Conservation (phyloP, 2,888 invertebrate genomes). For the Cryptophagus acutangulus region DNA sequence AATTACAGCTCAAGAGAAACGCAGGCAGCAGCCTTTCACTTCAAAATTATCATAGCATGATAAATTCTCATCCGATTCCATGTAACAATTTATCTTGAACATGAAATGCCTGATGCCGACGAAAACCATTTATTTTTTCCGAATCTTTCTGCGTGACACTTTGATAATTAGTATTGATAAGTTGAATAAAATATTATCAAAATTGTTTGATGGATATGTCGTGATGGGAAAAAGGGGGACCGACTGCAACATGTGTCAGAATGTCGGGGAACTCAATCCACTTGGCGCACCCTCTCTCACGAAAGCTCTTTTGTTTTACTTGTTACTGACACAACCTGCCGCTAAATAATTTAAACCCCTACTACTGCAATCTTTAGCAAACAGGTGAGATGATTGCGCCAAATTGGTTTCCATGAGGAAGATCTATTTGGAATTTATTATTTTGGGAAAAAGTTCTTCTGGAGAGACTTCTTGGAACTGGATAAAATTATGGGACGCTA, state of each 20-base stretch:
- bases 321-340: slow-evolving; percentile 19
- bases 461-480: too few relatives aligned
- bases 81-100: slow-evolving; percentile 3
- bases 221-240: background rate
- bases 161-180: slow-evolving; percentile 4
- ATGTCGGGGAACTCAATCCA: slow-evolving; percentile 12
- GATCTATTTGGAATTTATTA: too few relatives aligned
- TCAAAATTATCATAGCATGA: slow-evolving; percentile 2
- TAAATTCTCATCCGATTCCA: background rate
- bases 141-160: slow-evolving; percentile 3
- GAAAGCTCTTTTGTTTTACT: slow-evolving; percentile 6
- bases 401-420: too few relatives aligned
- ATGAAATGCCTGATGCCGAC: slow-evolving; percentile 2
- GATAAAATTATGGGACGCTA: too few relatives aligned
- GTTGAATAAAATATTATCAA: slow-evolving; percentile 5
- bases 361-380: slow-evolving; percentile 17
- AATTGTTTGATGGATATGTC: slow-evolving; percentile 9
- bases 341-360: slow-evolving; percentile 23
- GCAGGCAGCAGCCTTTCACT: too few relatives aligned
- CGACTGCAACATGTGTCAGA: slow-evolving; percentile 29
- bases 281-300: slow-evolving; percentile 10
- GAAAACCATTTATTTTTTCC: too few relatives aligned
- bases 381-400: slow-evolving; percentile 21
- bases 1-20: too few relatives aligned
- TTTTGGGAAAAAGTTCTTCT: too few relatives aligned